Evolutionary conservation across 1,140 invertebrate species (phyloP), one percentile per base, ranked within the genome.

Genomic region (Brachionus asplanchnoidis): DNA sequence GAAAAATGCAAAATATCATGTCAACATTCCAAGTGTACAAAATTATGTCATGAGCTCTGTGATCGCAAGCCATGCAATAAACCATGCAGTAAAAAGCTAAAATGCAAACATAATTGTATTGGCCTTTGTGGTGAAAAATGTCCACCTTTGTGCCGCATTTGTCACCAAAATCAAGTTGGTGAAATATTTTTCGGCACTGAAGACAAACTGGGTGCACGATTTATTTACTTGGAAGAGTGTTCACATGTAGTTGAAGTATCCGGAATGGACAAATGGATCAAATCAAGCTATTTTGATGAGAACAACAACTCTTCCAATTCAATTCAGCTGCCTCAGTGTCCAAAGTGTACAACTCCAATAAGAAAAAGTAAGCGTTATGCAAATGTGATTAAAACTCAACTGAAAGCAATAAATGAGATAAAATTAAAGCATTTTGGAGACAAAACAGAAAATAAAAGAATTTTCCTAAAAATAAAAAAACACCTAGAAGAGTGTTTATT

Each of bases 221-320:
- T 93, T 87, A 89, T 94, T 60, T 86, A 90, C 44, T 87, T 94
- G 20, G 88, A 92, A 86, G 93, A 94, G 87, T 94, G 93, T 87
- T 87, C 88, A 6, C 93, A 94, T 87, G 85, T 91, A 3, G 87
- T 94, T 85, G 93, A 93, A 87, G 87, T 89, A 12, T 86, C 89
- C 9, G 91, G 90, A 50, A 86, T 93, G 87, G 91, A 93, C 86
- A 87, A 87, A 50, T 91, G 92, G 89, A 89, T 93, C 86, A 86
- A 88, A 20, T 86, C 82, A 28, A 85, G 36, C 20, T 40, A 87
- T 1, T 87, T 90, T 7, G 36, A 73, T 17, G 8, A 40, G 14
- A 28, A 68, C 8, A 68, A 68, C 32, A 65, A 65, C 32, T 28
- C 9, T 28, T n/a, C 0, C 82, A 77, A 26, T 86, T 68, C 66